Conservation (phyloP, 2,888 invertebrate species). For the Scaeva pyrastri region DNA sequence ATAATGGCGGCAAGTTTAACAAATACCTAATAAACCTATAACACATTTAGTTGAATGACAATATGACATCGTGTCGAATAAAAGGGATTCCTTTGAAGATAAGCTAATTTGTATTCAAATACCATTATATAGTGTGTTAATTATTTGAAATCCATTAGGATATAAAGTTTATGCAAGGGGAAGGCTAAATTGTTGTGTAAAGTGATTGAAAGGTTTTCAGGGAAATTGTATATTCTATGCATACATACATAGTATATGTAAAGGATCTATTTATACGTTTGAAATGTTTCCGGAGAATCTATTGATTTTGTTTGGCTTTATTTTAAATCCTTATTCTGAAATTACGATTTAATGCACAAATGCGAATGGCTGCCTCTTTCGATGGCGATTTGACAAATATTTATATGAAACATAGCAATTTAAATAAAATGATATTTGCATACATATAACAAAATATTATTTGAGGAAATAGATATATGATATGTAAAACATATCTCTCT, state of each 20-base stretch:
- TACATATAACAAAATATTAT: too few relatives aligned
- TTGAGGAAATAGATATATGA: slow-evolving; percentile 1
- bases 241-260: too few relatives aligned
- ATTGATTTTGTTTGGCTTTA: too few relatives aligned
- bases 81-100: slow-evolving; percentile 1
- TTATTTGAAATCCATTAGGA: neutral
- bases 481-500: too few relatives aligned
- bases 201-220: neutral
- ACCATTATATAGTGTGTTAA: neutral
- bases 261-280: too few relatives aligned
- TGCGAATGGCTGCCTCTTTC: too few relatives aligned
- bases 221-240: neutral
- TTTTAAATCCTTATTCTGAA: too few relatives aligned
- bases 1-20: neutral
- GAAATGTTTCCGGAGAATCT: too few relatives aligned
- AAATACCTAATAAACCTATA: neutral
- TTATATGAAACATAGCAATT: too few relatives aligned
- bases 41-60: slow-evolving; percentile 2
- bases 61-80: neutral
- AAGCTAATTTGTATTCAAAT: neutral
- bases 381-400: too few relatives aligned
- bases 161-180: neutral
- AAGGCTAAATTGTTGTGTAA: neutral
- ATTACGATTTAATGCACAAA: too few relatives aligned
- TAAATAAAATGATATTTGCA: too few relatives aligned